A percentile compares a stretch with the other conserved stretches of the same genome.
phyloP scores from a whole-genome alignment of 92 coral and sea anemone species.

The Anthopleura xanthogrammica region DNA sequence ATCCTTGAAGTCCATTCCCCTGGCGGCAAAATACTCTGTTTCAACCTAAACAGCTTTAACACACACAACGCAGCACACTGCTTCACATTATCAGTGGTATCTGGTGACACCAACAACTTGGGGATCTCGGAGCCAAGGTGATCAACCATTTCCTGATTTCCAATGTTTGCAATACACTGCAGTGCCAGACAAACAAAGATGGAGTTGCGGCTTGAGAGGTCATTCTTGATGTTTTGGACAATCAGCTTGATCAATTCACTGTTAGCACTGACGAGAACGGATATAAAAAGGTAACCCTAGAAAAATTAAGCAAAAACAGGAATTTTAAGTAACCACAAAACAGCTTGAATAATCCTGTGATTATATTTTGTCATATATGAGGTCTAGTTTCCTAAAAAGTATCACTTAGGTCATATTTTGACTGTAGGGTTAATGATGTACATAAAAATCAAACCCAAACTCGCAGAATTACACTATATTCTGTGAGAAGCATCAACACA shows the following conservation, averaged over 20 bases:
- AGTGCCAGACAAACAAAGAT: slow-evolving; percentile 91
- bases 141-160: slow-evolving; percentile 97
- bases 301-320: background rate
- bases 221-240: slow-evolving; percentile 95
- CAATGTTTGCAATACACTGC: slow-evolving; percentile 96
- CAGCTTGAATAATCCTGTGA: background rate
- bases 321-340: no score
- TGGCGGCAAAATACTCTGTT: slow-evolving; percentile 79
- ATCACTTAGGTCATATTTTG: background rate
- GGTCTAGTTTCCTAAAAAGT: background rate
- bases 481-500: background rate
- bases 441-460: background rate
- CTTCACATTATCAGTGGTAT: slow-evolving; percentile 94
- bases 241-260: slow-evolving; percentile 94
- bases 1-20: slow-evolving; percentile 99
- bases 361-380: background rate
- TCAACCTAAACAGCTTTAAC: slow-evolving; percentile 81
- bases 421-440: background rate
- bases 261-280: slow-evolving; percentile 96
- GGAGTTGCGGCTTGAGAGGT: slow-evolving; percentile 93
- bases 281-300: slow-evolving; percentile 90
- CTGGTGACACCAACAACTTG: slow-evolving; percentile 92
- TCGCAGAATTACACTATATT: background rate
- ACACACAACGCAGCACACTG: slow-evolving; percentile 96
- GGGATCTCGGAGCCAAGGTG: slow-evolving; percentile 95